Percentiles rank a stretch among this genome's conserved stretches.
Evolutionary conservation across 2,797 vertebrate species (phyloP).

Genomic region (Muscicapa comitata): DNA sequence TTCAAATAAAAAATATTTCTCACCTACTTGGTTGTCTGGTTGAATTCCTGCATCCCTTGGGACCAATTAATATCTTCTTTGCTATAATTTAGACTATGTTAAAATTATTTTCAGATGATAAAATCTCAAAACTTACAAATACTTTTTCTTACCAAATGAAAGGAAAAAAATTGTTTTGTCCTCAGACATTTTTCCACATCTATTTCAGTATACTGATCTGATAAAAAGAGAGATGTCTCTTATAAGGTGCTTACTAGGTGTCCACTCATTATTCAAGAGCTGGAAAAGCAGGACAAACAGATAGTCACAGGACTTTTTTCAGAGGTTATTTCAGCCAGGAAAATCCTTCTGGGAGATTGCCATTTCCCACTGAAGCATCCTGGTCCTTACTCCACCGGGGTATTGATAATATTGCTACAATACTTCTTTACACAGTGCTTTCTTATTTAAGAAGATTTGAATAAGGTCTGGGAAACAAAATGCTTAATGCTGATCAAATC

Average conservation of each 20-base stretch:
- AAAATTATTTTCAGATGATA: neutral
- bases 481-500: neutral
- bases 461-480: neutral
- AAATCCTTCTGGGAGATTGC: neutral
- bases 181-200: neutral
- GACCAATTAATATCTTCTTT: neutral
- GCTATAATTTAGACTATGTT: neutral
- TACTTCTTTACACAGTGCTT: neutral
- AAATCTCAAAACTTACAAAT: neutral
- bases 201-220: neutral
- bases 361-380: neutral
- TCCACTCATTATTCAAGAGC: neutral
- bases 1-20: neutral
- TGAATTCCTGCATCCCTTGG: neutral
- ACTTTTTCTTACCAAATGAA: neutral
- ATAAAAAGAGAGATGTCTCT: neutral
- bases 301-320: rapidly evolving
- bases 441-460: neutral
- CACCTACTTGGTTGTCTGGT: neutral
- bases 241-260: neutral
- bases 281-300: neutral
- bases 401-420: neutral
- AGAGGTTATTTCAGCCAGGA: neutral
- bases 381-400: neutral
- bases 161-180: neutral